A percentile compares a stretch with the other conserved stretches of the same genome.
Conservation (phyloP, 1,140 invertebrate species). For the Drosophila persimilis region DNA sequence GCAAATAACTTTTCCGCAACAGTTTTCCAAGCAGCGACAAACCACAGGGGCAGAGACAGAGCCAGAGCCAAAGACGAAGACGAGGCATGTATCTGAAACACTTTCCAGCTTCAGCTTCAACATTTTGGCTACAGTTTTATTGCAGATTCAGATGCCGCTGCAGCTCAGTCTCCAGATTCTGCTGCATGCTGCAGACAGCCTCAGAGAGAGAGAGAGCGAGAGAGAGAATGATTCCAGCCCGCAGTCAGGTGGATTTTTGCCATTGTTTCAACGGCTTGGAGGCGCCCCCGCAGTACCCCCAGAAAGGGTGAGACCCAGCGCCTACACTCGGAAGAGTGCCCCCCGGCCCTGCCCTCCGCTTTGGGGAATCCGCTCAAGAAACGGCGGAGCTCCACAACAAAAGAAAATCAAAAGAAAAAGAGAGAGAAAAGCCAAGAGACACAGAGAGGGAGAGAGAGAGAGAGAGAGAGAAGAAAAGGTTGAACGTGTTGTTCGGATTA, state of each 20-base stretch:
- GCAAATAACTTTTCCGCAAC: conserved; percentile 71
- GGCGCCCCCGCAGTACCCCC: conserved; percentile 63
- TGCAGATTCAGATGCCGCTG: conserved; percentile 2
- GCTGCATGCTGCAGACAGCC: conserved; percentile 16
- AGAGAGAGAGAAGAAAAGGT: conserved; percentile 32
- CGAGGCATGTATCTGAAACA: conserved; percentile 22
- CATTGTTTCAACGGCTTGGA: conserved; percentile 40
- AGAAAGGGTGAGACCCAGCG: conserved; percentile 71
- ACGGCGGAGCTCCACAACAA: conserved; percentile 25
- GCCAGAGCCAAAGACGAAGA: conserved; percentile 10
- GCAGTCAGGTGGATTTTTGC: conserved; percentile 45
- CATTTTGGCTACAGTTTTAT: conserved; percentile 3
- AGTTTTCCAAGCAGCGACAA: conserved; percentile 43
- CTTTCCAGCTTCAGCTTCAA: conserved; percentile 37
- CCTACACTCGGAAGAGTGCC: conserved; percentile 8
- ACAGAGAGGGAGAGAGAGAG: not conserved
- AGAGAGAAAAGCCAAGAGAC: conserved; percentile 18
- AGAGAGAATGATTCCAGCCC: not conserved
- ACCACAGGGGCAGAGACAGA: conserved; percentile 51
- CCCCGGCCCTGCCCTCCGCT: conserved; percentile 1
- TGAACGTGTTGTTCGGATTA: conserved; percentile 80
- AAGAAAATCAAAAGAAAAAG: conserved; percentile 17
- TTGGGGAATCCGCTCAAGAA: conserved; percentile 45
- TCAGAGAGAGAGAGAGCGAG: not conserved
- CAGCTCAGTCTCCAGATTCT: not conserved